phyloP scores from a whole-genome alignment of 2,113 vertebrate genomes.

The Xenopus borealis region DNA sequence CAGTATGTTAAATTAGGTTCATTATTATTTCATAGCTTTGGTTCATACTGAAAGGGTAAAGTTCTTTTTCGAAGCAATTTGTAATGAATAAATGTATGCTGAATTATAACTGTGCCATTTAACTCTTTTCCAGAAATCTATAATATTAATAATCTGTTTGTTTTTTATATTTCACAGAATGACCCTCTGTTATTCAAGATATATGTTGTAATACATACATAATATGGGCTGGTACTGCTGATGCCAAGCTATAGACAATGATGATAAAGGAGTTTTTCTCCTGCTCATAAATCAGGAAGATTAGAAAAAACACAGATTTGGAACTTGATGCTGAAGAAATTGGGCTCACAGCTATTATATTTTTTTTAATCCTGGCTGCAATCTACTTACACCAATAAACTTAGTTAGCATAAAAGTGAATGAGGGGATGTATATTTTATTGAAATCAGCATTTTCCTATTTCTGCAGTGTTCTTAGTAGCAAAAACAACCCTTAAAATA shows the following conservation, averaged over 20 bases:
- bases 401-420: conserved; percentile 3
- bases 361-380: neutral
- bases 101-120: too few relatives aligned
- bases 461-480: neutral
- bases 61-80: too few relatives aligned
- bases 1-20: too few relatives aligned
- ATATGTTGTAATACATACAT: neutral
- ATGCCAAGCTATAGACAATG: neutral
- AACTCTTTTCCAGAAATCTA: too few relatives aligned
- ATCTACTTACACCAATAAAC: neutral
- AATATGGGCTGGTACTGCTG: neutral
- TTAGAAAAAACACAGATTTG: neutral
- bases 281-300: neutral
- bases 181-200: too few relatives aligned
- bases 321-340: conserved; percentile 1
- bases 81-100: too few relatives aligned
- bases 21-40: too few relatives aligned
- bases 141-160: too few relatives aligned
- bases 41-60: too few relatives aligned
- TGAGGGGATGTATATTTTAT: neutral
- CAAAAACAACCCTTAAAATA: conserved; percentile 12
- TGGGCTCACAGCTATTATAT: neutral
- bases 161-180: too few relatives aligned
- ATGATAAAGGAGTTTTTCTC: neutral
- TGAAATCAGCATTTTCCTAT: conserved; percentile 13